Evolutionary conservation across 2,797 vertebrate species (phyloP).

Genomic region (Cossypha polioptera): DNA sequence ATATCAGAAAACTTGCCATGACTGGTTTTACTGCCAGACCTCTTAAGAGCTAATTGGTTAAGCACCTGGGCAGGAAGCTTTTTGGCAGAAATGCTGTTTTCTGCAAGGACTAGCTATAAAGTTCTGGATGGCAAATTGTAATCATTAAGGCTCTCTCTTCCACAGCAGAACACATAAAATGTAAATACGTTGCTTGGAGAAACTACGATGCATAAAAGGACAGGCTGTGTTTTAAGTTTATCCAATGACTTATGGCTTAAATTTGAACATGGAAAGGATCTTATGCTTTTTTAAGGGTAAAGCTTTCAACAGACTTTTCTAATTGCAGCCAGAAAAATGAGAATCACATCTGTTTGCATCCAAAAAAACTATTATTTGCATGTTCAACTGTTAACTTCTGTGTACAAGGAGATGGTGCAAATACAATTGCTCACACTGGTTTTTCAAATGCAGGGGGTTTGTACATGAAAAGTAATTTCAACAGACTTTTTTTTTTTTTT

Average conservation of each 20-base stretch:
- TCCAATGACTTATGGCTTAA: constrained; percentile 55
- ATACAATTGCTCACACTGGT: background rate
- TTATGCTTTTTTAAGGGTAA: constrained; percentile 53
- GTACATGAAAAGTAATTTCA: background rate
- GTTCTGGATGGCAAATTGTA: constrained; percentile 83
- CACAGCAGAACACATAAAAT: constrained; percentile 64
- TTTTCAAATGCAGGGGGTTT: background rate
- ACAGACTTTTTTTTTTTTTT: background rate
- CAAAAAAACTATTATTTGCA: background rate
- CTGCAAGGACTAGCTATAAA: constrained; percentile 76
- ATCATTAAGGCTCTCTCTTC: constrained; percentile 69
- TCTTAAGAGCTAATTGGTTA: constrained; percentile 80
- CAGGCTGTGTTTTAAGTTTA: constrained; percentile 60
- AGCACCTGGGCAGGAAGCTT: constrained; percentile 85
- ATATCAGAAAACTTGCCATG: constrained; percentile 74
- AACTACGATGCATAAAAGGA: constrained; percentile 46
- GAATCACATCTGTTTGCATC: constrained; percentile 55
- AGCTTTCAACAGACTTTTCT: constrained; percentile 59
- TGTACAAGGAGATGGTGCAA: background rate
- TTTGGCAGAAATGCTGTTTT: constrained; percentile 79
- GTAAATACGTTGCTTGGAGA: constrained; percentile 60
- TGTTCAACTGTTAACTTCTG: constrained; percentile 1
- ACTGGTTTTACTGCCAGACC: constrained; percentile 75
- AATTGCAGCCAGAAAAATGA: constrained; percentile 59
- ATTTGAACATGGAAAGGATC: constrained; percentile 58